Conservation (phyloP, 2,888 invertebrate genomes). For the Machimus rusticus region DNA sequence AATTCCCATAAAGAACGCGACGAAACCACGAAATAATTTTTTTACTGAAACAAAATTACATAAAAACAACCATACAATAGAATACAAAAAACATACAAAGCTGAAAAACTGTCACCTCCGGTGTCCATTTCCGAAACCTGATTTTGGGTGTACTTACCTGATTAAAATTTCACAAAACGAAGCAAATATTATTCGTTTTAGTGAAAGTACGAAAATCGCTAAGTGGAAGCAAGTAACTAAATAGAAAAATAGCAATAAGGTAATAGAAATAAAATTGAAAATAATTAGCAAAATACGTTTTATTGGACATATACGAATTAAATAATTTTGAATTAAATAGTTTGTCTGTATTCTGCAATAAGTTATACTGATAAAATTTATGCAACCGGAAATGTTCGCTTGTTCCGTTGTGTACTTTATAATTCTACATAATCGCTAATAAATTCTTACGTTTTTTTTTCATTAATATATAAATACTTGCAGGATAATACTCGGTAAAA, state of each 20-base stretch:
- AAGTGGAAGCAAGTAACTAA: slow-evolving; percentile 33
- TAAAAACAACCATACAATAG: not conserved
- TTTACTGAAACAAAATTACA: not conserved
- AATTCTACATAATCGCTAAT: slow-evolving; percentile 19
- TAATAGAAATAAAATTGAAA: slow-evolving; percentile 15
- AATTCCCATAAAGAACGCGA: not conserved
- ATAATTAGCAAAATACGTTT: not conserved
- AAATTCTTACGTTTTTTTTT: slow-evolving; percentile 8
- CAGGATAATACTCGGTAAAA: slow-evolving; percentile 1
- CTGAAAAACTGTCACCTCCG: not conserved
- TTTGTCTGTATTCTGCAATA: slow-evolving; percentile 6
- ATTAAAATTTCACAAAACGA: not conserved
- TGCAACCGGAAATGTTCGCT: slow-evolving; percentile 33
- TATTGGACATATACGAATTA: slow-evolving; percentile 19
- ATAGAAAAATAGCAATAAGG: slow-evolving; percentile 5
- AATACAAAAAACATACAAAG: not conserved
- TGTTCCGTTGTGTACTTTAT: slow-evolving; percentile 16
- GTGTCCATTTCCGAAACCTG: not conserved
- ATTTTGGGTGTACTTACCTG: not conserved
- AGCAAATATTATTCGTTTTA: not conserved
- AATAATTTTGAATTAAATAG: slow-evolving; percentile 12
- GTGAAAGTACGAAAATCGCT: not conserved
- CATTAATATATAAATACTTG: not conserved
- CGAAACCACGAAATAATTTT: not conserved
- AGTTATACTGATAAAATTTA: slow-evolving; percentile 32